phyloP scores from a whole-genome alignment of 2,113 vertebrate genomes.

The Brachyhypopomus gauderio region DNA sequence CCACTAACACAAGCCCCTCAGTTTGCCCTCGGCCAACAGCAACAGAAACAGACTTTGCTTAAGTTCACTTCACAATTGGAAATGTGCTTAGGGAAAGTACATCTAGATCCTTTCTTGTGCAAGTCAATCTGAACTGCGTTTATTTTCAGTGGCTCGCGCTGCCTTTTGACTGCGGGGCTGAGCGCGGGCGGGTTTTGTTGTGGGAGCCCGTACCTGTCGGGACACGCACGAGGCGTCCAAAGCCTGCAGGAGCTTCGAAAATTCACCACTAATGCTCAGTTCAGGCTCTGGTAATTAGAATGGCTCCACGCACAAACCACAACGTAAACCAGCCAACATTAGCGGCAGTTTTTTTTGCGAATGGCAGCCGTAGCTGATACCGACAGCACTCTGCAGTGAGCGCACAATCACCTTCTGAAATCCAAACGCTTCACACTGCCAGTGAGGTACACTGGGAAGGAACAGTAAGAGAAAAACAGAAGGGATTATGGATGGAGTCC shows the following conservation, averaged over 20 bases:
- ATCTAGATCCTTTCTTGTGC: slow-evolving; percentile 36
- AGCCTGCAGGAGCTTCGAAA: slow-evolving; percentile 47
- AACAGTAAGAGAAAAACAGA: slow-evolving; percentile 10
- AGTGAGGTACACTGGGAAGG: neutral
- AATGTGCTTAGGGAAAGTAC: slow-evolving; percentile 43
- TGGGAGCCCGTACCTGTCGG: slow-evolving; percentile 49
- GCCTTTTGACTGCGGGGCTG: slow-evolving; percentile 43
- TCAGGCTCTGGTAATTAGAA: slow-evolving; percentile 45
- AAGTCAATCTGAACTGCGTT: slow-evolving; percentile 31
- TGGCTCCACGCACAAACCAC: slow-evolving; percentile 47
- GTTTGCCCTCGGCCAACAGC: slow-evolving; percentile 50
- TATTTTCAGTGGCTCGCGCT: slow-evolving; percentile 44
- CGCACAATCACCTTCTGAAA: neutral
- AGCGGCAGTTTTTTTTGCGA: slow-evolving; percentile 22
- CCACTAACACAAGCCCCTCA: slow-evolving; percentile 40
- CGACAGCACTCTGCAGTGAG: slow-evolving; percentile 18
- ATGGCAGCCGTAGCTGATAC: slow-evolving; percentile 29
- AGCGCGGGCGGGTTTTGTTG: slow-evolving; percentile 28
- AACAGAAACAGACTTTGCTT: slow-evolving; percentile 51
- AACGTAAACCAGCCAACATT: slow-evolving; percentile 47
- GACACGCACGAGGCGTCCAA: slow-evolving; percentile 48
- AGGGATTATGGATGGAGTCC: neutral
- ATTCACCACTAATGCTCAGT: slow-evolving; percentile 44
- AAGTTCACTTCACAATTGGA: slow-evolving; percentile 48
- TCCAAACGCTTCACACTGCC: neutral